Conservation (phyloP, 2,797 vertebrate species). For the Phrynocephalus vlangalii region DNA sequence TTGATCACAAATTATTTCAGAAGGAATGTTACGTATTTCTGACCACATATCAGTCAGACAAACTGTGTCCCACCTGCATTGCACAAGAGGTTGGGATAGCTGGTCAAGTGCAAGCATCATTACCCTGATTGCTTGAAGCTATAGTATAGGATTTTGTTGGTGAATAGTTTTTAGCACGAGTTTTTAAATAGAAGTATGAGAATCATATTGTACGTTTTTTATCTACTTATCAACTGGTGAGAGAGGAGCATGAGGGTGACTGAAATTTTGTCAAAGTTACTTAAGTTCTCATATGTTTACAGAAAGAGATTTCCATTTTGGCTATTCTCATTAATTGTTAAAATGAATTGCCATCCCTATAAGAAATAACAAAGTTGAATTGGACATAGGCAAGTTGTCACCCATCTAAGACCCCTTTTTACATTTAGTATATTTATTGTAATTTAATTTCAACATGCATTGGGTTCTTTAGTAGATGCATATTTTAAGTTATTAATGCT, state of each 20-base stretch:
- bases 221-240: not conserved
- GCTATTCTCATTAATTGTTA: not conserved
- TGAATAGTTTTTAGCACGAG: not conserved
- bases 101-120: not conserved
- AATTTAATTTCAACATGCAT: not conserved
- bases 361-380: conserved; percentile 2
- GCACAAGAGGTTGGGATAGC: not conserved
- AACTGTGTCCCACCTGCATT: not conserved
- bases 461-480: not conserved
- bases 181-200: not conserved
- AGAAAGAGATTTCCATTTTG: not conserved
- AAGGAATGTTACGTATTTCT: not conserved
- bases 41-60: not conserved
- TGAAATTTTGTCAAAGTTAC: not conserved
- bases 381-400: not conserved
- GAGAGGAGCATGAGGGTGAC: not conserved
- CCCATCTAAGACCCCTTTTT: not conserved
- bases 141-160: too few species aligned
- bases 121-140: not conserved
- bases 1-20: not conserved
- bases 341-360: not conserved
- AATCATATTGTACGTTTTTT: conserved; percentile 10
- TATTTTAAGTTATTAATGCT: not conserved
- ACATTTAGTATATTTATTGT: not conserved
- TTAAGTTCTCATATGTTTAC: not conserved